Conservation (phyloP, 1,140 invertebrate genomes). For the Nixonia krombeini region DNA sequence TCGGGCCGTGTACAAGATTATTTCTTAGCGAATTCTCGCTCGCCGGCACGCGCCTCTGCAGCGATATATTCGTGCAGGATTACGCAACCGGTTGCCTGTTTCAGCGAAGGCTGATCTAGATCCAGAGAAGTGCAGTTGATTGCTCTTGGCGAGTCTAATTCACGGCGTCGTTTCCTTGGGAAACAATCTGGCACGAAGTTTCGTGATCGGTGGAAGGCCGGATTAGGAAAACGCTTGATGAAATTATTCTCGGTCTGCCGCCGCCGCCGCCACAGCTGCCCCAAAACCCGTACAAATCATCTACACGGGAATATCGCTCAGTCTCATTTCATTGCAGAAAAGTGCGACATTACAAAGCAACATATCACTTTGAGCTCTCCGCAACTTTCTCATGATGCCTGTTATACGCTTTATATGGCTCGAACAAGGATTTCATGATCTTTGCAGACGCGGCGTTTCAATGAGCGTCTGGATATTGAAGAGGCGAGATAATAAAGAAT, state of each 20-base stretch:
- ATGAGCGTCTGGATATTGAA: too few relatives aligned
- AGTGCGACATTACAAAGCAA: slow-evolving; percentile 43
- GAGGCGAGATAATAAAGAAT: too few relatives aligned
- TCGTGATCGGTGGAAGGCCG: slow-evolving; percentile 3
- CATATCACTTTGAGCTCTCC: slow-evolving; percentile 36
- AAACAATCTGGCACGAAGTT: slow-evolving; percentile 2
- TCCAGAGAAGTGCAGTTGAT: background rate
- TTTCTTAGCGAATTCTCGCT: background rate
- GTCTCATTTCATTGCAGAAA: slow-evolving; percentile 34
- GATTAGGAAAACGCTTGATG: slow-evolving; percentile 11
- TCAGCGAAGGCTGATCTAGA: background rate
- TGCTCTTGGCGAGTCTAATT: background rate
- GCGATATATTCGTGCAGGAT: background rate
- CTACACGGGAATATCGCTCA: slow-evolving; percentile 16
- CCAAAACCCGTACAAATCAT: slow-evolving; percentile 41
- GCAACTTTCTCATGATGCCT: slow-evolving; percentile 37
- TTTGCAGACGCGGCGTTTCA: too few relatives aligned
- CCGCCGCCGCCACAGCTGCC: slow-evolving; percentile 21
- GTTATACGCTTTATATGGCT: slow-evolving; percentile 39
- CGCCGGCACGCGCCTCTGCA: background rate
- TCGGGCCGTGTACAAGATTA: too few relatives aligned
- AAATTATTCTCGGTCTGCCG: too few relatives aligned
- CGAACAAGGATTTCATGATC: slow-evolving; percentile 17
- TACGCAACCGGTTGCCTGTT: background rate
- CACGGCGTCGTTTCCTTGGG: background rate